A percentile compares a stretch with the other conserved stretches of the same genome.
phyloP scores from a whole-genome alignment of 2,797 vertebrate species.

The Helarctos malayanus region DNA sequence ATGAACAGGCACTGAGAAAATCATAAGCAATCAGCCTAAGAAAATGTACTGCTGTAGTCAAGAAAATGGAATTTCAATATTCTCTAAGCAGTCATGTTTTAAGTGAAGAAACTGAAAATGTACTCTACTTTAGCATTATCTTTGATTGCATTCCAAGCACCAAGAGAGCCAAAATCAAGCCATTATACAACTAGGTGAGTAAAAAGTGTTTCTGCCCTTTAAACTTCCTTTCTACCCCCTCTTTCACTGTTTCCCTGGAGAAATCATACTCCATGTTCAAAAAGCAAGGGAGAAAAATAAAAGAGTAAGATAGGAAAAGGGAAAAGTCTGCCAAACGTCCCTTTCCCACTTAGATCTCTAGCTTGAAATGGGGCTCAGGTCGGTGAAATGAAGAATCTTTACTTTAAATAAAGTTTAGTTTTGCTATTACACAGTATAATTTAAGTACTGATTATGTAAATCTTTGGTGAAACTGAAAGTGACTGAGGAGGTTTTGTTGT shows the following conservation, averaged over 20 bases:
- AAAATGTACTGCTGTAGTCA: not conserved
- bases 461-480: not conserved
- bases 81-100: not conserved
- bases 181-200: not conserved
- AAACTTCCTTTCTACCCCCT: not conserved
- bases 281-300: not conserved
- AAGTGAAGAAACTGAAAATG: slow-evolving; percentile 22
- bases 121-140: not conserved
- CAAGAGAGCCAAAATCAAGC: not conserved
- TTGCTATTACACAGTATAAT: not conserved
- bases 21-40: not conserved
- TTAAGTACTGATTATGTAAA: not conserved
- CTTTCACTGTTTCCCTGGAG: not conserved
- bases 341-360: not conserved
- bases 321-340: not conserved
- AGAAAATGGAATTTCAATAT: not conserved
- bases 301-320: not conserved
- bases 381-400: not conserved
- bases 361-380: not conserved
- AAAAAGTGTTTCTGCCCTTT: slow-evolving; percentile 22
- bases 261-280: not conserved
- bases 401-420: not conserved
- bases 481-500: not conserved
- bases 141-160: not conserved
- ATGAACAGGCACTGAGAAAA: not conserved